Conservation (phyloP, 2,113 vertebrate genomes). For the Rhodinocichla rosea region DNA sequence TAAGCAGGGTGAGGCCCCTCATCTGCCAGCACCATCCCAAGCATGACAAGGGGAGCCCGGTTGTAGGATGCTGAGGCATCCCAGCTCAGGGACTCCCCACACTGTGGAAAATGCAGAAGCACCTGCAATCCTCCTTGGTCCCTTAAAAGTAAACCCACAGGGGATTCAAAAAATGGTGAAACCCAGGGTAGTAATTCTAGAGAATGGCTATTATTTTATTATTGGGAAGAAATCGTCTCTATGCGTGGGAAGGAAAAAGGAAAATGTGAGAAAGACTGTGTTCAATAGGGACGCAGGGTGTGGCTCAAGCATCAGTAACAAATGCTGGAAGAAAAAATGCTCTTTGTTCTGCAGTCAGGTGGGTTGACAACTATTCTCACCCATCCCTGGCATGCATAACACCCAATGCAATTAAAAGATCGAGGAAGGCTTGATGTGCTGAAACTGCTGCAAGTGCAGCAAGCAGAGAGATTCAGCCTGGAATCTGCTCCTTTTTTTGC, state of each 20-base stretch:
- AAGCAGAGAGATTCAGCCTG: neutral
- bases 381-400: constrained; percentile 16
- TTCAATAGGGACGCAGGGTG: constrained; percentile 1
- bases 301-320: constrained; percentile 25
- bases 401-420: constrained; percentile 1
- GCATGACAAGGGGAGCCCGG: neutral
- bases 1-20: neutral
- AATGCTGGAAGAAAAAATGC: constrained; percentile 36
- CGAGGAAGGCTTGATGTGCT: neutral
- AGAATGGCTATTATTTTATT: neutral
- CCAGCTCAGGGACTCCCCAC: neutral
- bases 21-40: neutral
- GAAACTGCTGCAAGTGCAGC: neutral
- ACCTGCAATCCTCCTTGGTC: neutral
- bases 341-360: constrained; percentile 54
- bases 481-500: neutral
- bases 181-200: neutral
- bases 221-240: neutral
- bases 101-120: fast-evolving
- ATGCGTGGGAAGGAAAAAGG: neutral
- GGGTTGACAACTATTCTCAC: constrained; percentile 28
- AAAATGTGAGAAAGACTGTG: neutral
- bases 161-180: neutral
- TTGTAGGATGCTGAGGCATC: neutral
- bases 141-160: neutral